Evolutionary conservation across 2,797 vertebrate species (phyloP).

Genomic region (Pagetopsis macropterus): DNA sequence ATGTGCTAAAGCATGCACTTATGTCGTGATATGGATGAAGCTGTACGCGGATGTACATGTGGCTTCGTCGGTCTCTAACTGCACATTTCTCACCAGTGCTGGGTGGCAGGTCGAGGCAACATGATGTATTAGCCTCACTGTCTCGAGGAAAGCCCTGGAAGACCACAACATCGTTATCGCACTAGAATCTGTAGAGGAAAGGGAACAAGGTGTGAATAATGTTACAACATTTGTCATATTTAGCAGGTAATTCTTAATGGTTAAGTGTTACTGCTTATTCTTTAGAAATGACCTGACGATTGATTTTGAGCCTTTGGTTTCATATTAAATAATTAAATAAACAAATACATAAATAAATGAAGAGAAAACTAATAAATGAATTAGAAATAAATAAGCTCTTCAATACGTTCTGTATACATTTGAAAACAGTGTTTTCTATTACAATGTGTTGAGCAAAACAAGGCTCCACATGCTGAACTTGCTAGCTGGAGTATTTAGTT

Average conservation of each 20-base stretch:
- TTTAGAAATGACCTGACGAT: neutral
- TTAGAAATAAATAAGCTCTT: too few species aligned
- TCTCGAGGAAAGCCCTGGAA: too few species aligned
- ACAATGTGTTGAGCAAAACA: neutral
- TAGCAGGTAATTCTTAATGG: neutral
- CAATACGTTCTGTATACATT: too few species aligned
- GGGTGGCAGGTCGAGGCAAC: constrained; percentile 49
- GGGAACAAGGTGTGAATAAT: neutral
- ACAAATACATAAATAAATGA: too few species aligned
- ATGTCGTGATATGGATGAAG: constrained; percentile 33
- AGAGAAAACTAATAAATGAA: too few species aligned
- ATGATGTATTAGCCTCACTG: constrained; percentile 56
- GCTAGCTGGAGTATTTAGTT: neutral
- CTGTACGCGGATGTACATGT: constrained; percentile 39
- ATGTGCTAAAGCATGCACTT: constrained; percentile 4
- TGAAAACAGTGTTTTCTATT: neutral
- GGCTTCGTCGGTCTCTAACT: constrained; percentile 44
- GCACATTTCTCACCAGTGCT: constrained; percentile 47
- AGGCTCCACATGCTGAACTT: neutral
- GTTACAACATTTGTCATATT: neutral
- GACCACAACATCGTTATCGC: constrained; percentile 28
- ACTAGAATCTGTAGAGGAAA: constrained; percentile 7
- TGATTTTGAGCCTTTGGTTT: neutral
- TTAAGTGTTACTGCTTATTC: neutral
- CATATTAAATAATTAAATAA: neutral